Base-by-base conservation (phyloP, 2,888 invertebrate species). In the Allacma fusca region DNA sequence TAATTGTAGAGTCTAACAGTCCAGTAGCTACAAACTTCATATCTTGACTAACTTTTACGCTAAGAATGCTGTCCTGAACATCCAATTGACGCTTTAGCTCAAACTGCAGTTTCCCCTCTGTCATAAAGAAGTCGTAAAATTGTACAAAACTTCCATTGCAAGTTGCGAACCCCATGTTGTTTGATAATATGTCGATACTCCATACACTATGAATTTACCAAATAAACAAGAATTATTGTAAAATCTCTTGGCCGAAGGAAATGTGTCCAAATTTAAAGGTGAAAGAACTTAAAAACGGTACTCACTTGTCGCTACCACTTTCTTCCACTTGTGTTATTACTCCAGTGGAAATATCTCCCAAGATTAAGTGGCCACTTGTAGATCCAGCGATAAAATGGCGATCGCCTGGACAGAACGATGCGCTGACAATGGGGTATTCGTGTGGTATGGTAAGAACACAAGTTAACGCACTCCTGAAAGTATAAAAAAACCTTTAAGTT, bases 1-100 rank as follows among this genome's bases (percentile, higher is more conserved):
- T 96, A 0, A 98, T 95, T 0, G 97, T 98, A 9, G 92, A 93
- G 87, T 99, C 98, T 65, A 98, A 88, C 5, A 98, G 88, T 0
- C 96, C 93, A 5, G 94, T 95, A 0, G 97, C 96, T 26, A 99
- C 87, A 85, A 95, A 94, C 87, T 93, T 93, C 85, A 91, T 91
- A 87, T 97, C 94, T 0, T 94, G 93, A 83, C 94, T 94, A 69
- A 94, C 91, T 86, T 91, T 91, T 0, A 96, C 92, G 80, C 93
- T 93, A 1, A 96, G 87, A 16, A 97, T 94, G 65, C 91, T 91
- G 85, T 98, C 97, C 81, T 97, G 94, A 79, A 98, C 87, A 86
- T 95, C 92, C 24, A 98, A 59, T 43, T 83, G 83, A 12, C 82
- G 72, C 29, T 78, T 81, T 57, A 83, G 74, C 43, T 82, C 82